Evolutionary conservation across 2,113 vertebrate species (phyloP).

Genomic region (Gracilinanus agilis): DNA sequence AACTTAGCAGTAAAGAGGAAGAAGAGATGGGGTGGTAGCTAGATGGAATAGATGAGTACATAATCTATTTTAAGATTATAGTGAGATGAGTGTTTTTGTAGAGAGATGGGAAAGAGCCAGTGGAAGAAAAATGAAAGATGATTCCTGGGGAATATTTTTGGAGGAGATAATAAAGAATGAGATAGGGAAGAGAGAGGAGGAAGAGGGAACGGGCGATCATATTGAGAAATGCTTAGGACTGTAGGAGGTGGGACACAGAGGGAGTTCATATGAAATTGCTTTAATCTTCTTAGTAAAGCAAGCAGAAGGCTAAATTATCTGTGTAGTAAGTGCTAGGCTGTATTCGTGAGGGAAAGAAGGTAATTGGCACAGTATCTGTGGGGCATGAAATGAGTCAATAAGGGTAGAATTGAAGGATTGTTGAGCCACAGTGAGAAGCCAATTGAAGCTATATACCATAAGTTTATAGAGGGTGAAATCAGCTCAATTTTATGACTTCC

Average conservation of each 20-base stretch:
- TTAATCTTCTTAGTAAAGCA: not conserved
- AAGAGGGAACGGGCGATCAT: not conserved
- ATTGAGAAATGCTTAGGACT: not conserved
- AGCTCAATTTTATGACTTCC: not conserved
- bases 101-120: not conserved
- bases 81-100: not conserved
- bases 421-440: constrained; percentile 1
- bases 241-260: not conserved
- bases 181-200: not conserved
- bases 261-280: not conserved
- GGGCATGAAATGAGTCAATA: not conserved
- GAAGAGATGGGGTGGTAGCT: not conserved
- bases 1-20: not conserved
- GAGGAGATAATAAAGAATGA: not conserved
- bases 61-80: not conserved
- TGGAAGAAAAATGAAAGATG: not conserved
- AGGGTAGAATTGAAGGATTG: not conserved
- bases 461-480: not conserved
- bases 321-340: not conserved
- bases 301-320: not conserved
- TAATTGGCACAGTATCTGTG: not conserved
- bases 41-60: not conserved
- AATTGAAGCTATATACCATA: not conserved
- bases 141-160: not conserved
- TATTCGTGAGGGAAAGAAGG: not conserved